Evolutionary conservation across 2,888 invertebrate genomes (phyloP), one percentile per base, ranked within the genome.

Genomic region (Scelioninae gen. 2): DNA sequence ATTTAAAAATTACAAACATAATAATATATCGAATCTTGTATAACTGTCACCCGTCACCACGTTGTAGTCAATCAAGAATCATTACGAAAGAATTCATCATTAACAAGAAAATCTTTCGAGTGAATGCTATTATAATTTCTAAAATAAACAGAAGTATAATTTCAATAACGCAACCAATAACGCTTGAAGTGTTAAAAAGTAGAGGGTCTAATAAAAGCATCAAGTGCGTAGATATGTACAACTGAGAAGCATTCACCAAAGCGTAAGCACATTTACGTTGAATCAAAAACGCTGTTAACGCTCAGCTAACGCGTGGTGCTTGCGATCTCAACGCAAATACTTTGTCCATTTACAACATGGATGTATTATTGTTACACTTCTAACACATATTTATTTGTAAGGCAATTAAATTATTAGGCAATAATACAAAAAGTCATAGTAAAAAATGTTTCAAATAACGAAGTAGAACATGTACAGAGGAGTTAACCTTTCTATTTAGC

Each of bases 211-310:
- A 64, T 64, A 0, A 45, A 64, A 72, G 65, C 71, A 52, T 61
- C 65, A 41, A 72, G 46, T 55, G 46, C 31, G 41, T 16, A 55
- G 58, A 31, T 71, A 71, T 64, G 31, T 72, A 72, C 61, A 67
- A 67, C 18, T 55, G 25, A 63, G 46, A 72, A 67, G 61, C 72
- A 72, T 65, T 67, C 73, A 73, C 68, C 73, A 70, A 63, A 69
- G 73, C 68, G 39, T 48, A 73, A 69, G 68, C 73, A 73, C 57
- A 63, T 73, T 61, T 61, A 67, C 61, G 60, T 61, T 48, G 65
- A 46, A 72, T 55, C 18, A 33, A 39, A 35, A 25, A 60, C 39
- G 31, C 46, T 39, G n/a, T 58, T 52, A 37, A 45, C 16, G 31
- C 39, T 55, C 39, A 63, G 15, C 28, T 63, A 57, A 57, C 70